Percentiles rank a stretch among this genome's conserved stretches.
Conservation (phyloP, 1,140 invertebrate genomes). For the Drosophila pectinifera region DNA sequence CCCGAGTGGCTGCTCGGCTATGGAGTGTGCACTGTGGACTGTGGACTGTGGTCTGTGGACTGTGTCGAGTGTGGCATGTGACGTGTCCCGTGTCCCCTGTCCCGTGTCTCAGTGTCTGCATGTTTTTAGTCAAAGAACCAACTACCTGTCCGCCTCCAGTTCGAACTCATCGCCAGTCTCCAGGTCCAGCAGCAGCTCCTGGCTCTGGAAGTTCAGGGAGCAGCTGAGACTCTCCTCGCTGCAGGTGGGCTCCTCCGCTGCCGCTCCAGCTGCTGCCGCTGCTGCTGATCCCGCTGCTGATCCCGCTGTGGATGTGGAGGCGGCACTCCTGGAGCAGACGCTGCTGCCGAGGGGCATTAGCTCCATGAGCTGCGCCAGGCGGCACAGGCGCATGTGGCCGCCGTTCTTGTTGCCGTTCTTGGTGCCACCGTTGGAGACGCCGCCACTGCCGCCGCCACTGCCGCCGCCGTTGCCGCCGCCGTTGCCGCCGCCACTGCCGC, state of each 20-base stretch:
- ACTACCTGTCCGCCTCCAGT: slow-evolving; percentile 56
- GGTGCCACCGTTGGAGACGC: too few relatives aligned
- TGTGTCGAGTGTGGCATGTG: not conserved
- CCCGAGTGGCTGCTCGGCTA: slow-evolving; percentile 31
- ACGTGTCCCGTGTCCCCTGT: too few relatives aligned
- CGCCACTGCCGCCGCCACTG: too few relatives aligned
- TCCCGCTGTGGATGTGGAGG: not conserved
- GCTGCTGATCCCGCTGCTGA: not conserved
- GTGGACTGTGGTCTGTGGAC: not conserved
- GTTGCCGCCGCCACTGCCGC: too few relatives aligned
- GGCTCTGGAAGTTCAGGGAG: slow-evolving; percentile 58
- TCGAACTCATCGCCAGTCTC: slow-evolving; percentile 47
- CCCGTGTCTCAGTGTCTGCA: not conserved
- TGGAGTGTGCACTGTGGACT: not conserved
- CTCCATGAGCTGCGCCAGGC: slow-evolving; percentile 17
- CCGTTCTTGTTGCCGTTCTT: not conserved
- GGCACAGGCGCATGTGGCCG: slow-evolving; percentile 6
- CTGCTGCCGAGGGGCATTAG: slow-evolving; percentile 4
- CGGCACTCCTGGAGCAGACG: not conserved
- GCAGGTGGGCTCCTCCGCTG: not conserved
- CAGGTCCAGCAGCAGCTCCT: slow-evolving; percentile 64
- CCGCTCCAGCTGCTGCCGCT: not conserved
- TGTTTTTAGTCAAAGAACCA: slow-evolving; percentile 11
- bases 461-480: too few relatives aligned
- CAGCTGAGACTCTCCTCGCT: slow-evolving; percentile 28